Conservation (phyloP, 2,797 vertebrate species). For the Sylvilagus floridanus region DNA sequence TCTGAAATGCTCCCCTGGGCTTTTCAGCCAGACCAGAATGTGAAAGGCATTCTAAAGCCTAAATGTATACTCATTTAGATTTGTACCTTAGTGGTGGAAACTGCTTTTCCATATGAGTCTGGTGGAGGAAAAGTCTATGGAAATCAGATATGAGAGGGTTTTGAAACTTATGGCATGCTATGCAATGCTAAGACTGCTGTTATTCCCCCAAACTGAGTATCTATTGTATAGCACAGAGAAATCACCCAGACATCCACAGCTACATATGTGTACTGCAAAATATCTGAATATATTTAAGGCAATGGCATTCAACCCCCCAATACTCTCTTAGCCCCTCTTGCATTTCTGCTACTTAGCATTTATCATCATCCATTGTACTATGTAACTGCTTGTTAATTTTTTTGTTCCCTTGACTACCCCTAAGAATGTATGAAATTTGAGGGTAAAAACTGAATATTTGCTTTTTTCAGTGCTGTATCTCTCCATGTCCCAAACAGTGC, state of each 20-base stretch:
- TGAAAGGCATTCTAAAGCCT: background rate
- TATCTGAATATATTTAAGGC: background rate
- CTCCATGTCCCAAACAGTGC: background rate
- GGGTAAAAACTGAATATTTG: background rate
- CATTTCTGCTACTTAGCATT: background rate
- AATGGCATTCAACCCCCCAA: background rate
- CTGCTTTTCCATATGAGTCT: background rate
- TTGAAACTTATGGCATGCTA: conserved; percentile 25
- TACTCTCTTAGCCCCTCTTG: background rate
- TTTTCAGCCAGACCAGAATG: too few relatives aligned
- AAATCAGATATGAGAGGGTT: conserved; percentile 21
- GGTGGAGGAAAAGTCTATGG: background rate
- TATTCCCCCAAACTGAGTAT: background rate
- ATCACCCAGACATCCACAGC: conserved; percentile 3
- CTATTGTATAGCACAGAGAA: conserved; percentile 31
- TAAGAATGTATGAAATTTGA: background rate
- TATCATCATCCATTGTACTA: background rate
- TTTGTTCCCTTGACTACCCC: background rate
- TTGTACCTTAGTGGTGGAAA: background rate
- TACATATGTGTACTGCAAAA: background rate
- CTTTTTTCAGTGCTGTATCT: background rate
- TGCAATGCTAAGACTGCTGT: conserved; percentile 24
- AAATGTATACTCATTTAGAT: background rate
- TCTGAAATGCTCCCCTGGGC: too few relatives aligned
- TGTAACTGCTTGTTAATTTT: background rate